Conservation (phyloP, 2,888 invertebrate genomes). For the Gari tellinella region DNA sequence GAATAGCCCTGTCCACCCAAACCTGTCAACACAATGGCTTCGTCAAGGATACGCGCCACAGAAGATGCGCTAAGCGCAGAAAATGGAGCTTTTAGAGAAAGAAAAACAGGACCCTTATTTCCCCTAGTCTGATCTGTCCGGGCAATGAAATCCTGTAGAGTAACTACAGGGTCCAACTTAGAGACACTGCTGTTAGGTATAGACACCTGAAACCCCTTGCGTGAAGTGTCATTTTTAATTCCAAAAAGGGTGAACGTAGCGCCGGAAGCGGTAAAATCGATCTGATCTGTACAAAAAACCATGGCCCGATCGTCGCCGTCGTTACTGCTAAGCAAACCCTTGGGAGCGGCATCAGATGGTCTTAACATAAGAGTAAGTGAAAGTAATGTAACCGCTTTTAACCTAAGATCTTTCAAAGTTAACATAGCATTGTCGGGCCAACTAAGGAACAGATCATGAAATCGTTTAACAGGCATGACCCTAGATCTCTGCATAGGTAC, state of each 20-base stretch:
- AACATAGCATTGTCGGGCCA: neutral
- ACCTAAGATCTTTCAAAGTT: neutral
- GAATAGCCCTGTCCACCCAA: constrained; percentile 8
- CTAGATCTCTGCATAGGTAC: constrained; percentile 1
- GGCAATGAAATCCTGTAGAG: constrained; percentile 4
- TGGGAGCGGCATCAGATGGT: constrained; percentile 6
- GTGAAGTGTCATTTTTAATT: constrained; percentile 8
- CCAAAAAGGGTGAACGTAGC: constrained; percentile 1
- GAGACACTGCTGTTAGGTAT: neutral
- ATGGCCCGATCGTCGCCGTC: neutral
- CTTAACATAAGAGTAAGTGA: constrained; percentile 17
- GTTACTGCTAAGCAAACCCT: neutral
- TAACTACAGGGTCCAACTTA: constrained; percentile 8
- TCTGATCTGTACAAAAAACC: constrained; percentile 3
- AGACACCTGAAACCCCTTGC: constrained; percentile 16
- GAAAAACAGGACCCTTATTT: neutral
- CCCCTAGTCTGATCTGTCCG: neutral
- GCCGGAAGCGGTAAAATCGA: neutral
- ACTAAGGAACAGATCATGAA: neutral
- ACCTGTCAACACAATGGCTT: constrained; percentile 14
- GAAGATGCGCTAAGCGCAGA: neutral
- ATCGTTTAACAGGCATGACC: neutral
- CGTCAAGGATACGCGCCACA: constrained; percentile 8
- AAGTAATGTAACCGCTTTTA: constrained; percentile 10
- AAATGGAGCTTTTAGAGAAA: neutral